Base-by-base conservation (phyloP, 2,113 vertebrate species). In the Hypomesus transpacificus region DNA sequence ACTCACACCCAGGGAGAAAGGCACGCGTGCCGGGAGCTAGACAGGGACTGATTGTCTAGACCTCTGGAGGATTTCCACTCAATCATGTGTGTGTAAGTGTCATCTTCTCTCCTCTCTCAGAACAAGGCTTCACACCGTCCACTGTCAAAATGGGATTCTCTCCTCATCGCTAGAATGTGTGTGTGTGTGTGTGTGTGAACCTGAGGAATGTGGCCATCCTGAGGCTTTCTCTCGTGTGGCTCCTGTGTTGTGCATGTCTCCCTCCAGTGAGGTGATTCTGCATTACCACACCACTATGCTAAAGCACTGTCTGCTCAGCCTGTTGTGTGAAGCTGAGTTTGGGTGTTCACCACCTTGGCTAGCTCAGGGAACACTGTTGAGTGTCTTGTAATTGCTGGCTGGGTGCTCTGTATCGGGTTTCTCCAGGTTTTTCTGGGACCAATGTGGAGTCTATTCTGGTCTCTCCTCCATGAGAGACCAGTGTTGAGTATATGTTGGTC, bases 31-130 rank as follows among this genome's bases (percentile, higher is more conserved):
- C 14, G 3, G 20, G 16, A 52, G 67, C 18, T 75, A 77, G 69
- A 57, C 59, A 82, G 70, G 75, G 81, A 80, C 78, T 71, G 73
- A 76, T 76, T 50, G 74, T 51, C 58, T 26, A 80, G 81, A 85
- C 60, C 68, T 61, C 14, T 21, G 69, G 83, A 75, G 85, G 82
- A 84, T 82, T 86, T 84, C 75, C 71, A 31, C 72, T 81, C 28
- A 76, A 67, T 74, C 1, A 89, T 90, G 89, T 74, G 75, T 78
- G 68, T 81, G 89, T 90, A 87, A 91, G 89, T 90, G 83, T 83
- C 80, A 77, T 28, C 39, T 73, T 26, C 13, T 67, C 52, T 73
- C 62, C 16, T 73, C 54, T 78, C 74, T 24, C 46, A 53, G 16
- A 75, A 54, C 77, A 76, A 28, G n/a, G 71, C 72, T 52, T 76